Conservation (phyloP, 1,140 invertebrate species). For the Dendrolimus punctatus region DNA sequence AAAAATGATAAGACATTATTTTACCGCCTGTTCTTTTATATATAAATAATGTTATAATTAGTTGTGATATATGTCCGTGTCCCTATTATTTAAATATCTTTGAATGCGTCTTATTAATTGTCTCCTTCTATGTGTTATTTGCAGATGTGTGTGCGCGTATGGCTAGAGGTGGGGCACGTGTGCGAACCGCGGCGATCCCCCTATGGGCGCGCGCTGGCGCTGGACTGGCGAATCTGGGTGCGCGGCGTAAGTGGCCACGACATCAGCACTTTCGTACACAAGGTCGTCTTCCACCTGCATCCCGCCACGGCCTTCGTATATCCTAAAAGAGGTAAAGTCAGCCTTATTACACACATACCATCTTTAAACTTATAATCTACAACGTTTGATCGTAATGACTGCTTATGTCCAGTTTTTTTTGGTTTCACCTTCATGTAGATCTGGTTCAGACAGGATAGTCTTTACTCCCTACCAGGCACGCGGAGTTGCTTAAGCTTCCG, state of each 20-base stretch:
- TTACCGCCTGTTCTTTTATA: too few species aligned
- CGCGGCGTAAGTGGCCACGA: slow-evolving; percentile 43
- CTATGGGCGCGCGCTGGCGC: slow-evolving; percentile 41
- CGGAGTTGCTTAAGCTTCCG: too few species aligned
- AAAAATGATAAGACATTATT: too few species aligned
- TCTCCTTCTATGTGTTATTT: slow-evolving; percentile 8
- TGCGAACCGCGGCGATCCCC: slow-evolving; percentile 47
- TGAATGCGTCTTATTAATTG: too few species aligned
- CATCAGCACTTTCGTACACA: slow-evolving; percentile 60
- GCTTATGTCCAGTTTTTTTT: too few species aligned
- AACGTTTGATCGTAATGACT: too few species aligned
- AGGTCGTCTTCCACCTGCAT: slow-evolving; percentile 55
- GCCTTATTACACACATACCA: neutral
- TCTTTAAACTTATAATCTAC: neutral
- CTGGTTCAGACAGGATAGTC: too few species aligned
- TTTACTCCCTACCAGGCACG: too few species aligned
- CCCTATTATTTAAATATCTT: too few species aligned
- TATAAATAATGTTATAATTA: too few species aligned
- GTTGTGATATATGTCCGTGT: too few species aligned
- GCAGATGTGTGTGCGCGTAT: slow-evolving; percentile 64
- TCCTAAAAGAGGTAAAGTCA: slow-evolving; percentile 50
- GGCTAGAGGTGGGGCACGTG: slow-evolving; percentile 61
- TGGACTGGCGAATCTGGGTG: slow-evolving; percentile 62
- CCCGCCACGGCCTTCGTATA: slow-evolving; percentile 56
- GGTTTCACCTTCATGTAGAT: too few species aligned